phyloP scores from a whole-genome alignment of 2,797 vertebrate genomes.

The Alauda arvensis region DNA sequence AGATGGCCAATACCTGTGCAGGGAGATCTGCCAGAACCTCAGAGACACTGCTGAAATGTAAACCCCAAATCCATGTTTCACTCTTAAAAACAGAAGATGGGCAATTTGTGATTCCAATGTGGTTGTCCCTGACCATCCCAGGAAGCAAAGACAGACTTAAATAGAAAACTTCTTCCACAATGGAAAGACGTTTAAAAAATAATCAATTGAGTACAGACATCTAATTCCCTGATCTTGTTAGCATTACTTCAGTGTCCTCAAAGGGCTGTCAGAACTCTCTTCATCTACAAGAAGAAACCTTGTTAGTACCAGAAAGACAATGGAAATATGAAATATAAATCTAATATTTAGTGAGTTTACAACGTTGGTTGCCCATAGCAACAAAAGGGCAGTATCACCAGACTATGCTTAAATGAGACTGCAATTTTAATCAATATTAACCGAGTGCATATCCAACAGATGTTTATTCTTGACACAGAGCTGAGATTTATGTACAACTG shows the following conservation, averaged over 20 bases:
- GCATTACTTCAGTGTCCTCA: not conserved
- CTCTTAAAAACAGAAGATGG: not conserved
- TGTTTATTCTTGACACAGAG: not conserved
- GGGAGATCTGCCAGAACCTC: not conserved
- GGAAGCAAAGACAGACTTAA: not conserved
- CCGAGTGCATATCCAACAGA: not conserved
- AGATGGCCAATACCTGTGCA: not conserved
- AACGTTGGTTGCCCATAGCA: slow-evolving; percentile 27
- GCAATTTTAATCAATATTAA: slow-evolving; percentile 31
- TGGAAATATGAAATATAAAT: slow-evolving; percentile 1
- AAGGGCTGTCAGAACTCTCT: not conserved
- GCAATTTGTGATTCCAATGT: not conserved
- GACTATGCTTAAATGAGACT: not conserved
- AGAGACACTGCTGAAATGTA: not conserved
- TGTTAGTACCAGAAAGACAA: not conserved
- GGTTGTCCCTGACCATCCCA: not conserved
- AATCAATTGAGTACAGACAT: not conserved
- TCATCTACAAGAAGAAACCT: not conserved
- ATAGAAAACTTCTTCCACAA: not conserved
- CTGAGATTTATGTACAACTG: not conserved
- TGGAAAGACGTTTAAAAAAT: not conserved
- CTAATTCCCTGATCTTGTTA: not conserved
- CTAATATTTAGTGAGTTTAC: not conserved
- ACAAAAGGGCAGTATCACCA: not conserved
- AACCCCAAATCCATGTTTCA: not conserved